Conservation (phyloP, 1,140 invertebrate genomes). For the Leptopilina clavipes region DNA sequence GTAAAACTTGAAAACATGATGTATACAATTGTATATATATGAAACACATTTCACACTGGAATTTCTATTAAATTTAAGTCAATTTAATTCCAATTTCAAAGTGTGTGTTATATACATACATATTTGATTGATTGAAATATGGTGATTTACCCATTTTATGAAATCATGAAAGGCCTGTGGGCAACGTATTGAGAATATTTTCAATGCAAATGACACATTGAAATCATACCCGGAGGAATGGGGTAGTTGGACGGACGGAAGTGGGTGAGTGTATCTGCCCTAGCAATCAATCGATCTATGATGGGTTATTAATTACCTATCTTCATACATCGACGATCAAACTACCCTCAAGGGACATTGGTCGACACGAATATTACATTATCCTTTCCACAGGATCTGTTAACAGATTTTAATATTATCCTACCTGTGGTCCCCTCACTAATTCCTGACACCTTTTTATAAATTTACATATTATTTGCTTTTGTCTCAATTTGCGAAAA, state of each 20-base stretch:
- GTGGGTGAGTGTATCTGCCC: conserved; percentile 22
- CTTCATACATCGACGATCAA: conserved; percentile 22
- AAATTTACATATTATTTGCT: too few species aligned
- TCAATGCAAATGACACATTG: conserved; percentile 15
- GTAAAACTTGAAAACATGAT: neutral
- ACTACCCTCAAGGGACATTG: conserved; percentile 28
- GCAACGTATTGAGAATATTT: conserved; percentile 1
- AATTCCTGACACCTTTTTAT: neutral
- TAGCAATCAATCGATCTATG: conserved; percentile 32
- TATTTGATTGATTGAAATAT: conserved; percentile 7
- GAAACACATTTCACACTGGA: neutral
- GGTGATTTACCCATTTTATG: conserved; percentile 15
- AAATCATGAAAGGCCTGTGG: conserved; percentile 2
- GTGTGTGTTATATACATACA: neutral
- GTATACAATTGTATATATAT: neutral
- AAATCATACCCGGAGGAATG: conserved; percentile 21
- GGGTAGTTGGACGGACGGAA: conserved; percentile 10
- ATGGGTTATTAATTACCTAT: conserved; percentile 32
- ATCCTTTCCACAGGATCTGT: conserved; percentile 27
- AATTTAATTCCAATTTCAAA: neutral
- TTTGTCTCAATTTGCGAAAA: too few species aligned
- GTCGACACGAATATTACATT: conserved; percentile 22
- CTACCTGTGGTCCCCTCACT: neutral
- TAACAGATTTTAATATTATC: conserved; percentile 25
- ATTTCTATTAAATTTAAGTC: neutral